Evolutionary conservation across 2,888 invertebrate genomes (phyloP).

Genomic region (Pogonocherus hispidulus): DNA sequence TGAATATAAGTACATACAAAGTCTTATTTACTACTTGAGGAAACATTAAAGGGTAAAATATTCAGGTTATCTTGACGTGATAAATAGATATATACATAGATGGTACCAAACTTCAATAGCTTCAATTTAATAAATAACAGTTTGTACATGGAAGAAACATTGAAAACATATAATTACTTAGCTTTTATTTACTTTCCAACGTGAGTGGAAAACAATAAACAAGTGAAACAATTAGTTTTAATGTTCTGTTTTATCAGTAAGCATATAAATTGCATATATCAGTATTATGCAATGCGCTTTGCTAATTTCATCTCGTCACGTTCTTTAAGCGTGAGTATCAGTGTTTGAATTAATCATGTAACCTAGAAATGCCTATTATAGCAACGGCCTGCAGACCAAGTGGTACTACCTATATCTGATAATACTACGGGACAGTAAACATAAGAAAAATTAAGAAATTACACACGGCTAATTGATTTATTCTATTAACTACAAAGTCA

Average conservation of each 20-base stretch:
- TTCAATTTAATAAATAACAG: no score
- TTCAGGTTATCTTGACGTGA: no score
- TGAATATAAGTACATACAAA: no score
- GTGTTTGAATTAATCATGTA: not conserved
- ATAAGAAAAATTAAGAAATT: not conserved
- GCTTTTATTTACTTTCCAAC: not conserved
- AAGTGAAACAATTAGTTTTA: not conserved
- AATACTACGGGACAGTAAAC: not conserved
- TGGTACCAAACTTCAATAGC: no score
- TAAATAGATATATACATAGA: no score
- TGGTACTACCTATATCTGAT: not conserved
- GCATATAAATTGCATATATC: not conserved
- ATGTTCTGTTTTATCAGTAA: not conserved
- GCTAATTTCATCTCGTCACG: not conserved
- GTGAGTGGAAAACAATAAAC: not conserved
- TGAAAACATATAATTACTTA: no score
- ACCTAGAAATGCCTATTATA: not conserved
- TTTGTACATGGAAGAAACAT: no score
- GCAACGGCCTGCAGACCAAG: not conserved
- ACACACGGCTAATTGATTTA: no score
- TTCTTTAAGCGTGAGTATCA: slow-evolving; percentile 1
- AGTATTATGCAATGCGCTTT: not conserved
- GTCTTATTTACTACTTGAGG: no score
- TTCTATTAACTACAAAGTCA: no score
- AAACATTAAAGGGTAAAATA: no score